Base-by-base conservation (phyloP, 2,797 vertebrate species). In the Tapera naevia region DNA sequence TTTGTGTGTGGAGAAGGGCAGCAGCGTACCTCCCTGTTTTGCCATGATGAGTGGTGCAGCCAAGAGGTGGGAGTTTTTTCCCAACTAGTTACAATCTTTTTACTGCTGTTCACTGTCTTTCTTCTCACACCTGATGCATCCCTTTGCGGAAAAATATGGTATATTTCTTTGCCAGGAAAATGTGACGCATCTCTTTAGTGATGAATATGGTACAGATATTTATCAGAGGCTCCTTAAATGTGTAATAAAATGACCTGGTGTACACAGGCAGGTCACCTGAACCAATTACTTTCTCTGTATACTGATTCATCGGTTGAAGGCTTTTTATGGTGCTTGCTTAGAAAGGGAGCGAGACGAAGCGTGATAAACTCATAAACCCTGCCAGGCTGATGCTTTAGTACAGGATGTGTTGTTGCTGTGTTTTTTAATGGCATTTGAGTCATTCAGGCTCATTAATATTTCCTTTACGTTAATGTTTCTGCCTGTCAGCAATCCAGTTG, bases 251-350 rank as follows among this genome's bases (percentile, higher is more conserved):
- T 72, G 79, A 65, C 32, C 80, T 58, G 56, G 37, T 65, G 53
- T 94, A 74, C 80, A 57, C 50, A 61, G 3, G 2, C 46, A 51
- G 69, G 72, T 88, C 46, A 87, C 82, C 91, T 92, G 74, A 90
- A 78, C 65, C 82, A 90, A 58, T 81, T 96, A 75, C 57, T 17
- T 88, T 90, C 73, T 94, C 72, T 91, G 51, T 62, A 48, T 48
- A 48, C 35, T 88, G 70, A 93, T 96, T 97, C 70, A 86, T 88
- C 3, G 14, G 28, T 84, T 86, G 92, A 88, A 48, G 28, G 72
- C 57, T 90, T 96, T 97, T 97, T 94, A 94, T 92, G 82, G 78
- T 83, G n/a, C 91, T 91, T 94, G 46, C 86, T 90, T 95, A 93
- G 92, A 86, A 89, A 89, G 80, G 84, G 90, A 72, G 74, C 33